A percentile compares a stretch with the other conserved stretches of the same genome.
Conservation (phyloP, 2,888 invertebrate genomes). For the Eilema sororculum region DNA sequence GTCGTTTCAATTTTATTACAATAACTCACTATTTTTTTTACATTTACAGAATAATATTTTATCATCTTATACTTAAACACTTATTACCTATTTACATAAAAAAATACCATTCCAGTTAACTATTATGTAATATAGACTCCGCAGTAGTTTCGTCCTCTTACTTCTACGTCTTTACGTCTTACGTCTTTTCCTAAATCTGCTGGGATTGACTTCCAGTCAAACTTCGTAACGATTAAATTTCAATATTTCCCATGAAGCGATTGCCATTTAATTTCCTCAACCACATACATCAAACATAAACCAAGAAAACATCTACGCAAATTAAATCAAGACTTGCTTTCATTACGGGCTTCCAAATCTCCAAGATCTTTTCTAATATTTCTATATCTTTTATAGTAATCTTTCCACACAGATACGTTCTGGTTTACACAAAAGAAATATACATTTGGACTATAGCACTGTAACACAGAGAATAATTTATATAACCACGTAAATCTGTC, state of each 20-base stretch:
- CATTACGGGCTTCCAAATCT: neutral
- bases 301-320: neutral
- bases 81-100: too few relatives aligned
- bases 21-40: too few relatives aligned
- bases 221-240: neutral
- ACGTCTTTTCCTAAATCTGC: too few relatives aligned
- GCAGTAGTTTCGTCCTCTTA: too few relatives aligned
- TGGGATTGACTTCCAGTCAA: neutral
- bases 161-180: too few relatives aligned
- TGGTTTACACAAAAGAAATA: slow-evolving; percentile 8
- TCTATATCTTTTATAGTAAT: neutral
- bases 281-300: neutral
- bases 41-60: too few relatives aligned
- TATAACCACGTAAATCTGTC: neutral
- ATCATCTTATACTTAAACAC: too few relatives aligned
- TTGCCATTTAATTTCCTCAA: neutral
- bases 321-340: neutral
- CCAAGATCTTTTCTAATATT: neutral
- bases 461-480: neutral
- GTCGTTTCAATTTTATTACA: too few relatives aligned
- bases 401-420: neutral
- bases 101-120: too few relatives aligned
- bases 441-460: neutral
- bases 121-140: too few relatives aligned
- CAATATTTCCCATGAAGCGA: neutral